phyloP scores from a whole-genome alignment of 2,888 invertebrate species.

The Eristalinus sepulchralis region DNA sequence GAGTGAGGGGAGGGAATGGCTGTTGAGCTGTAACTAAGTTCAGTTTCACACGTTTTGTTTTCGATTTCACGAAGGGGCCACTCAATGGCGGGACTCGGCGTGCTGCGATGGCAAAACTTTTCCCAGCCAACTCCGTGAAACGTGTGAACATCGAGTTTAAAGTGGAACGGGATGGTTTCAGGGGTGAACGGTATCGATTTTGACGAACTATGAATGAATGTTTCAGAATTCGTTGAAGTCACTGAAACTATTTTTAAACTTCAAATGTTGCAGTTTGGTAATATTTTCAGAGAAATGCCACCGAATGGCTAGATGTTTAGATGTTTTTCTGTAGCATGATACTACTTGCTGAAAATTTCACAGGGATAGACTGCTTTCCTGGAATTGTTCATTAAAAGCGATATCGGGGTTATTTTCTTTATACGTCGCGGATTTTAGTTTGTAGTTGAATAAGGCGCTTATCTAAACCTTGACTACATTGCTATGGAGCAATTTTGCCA shows the following conservation, averaged over 20 bases:
- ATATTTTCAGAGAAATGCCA: too few species aligned
- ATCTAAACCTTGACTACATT: too few species aligned
- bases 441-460: too few species aligned
- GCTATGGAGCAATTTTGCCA: too few species aligned
- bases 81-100: not conserved
- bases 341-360: too few species aligned
- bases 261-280: not conserved
- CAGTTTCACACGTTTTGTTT: conserved; percentile 17
- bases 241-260: not conserved
- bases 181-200: not conserved
- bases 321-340: too few species aligned
- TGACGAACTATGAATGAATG: not conserved
- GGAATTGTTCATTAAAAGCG: too few species aligned
- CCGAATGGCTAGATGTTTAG: too few species aligned
- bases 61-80: conserved; percentile 5
- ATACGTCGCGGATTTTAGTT: too few species aligned
- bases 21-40: conserved; percentile 5
- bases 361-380: too few species aligned
- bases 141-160: not conserved
- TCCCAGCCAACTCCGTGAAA: not conserved
- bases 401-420: too few species aligned
- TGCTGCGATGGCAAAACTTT: not conserved
- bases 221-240: not conserved
- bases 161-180: not conserved
- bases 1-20: not conserved